Percentiles rank a stretch among this genome's conserved stretches.
Conservation (phyloP, 2,888 invertebrate species). For the Dasysyrphus tricinctus region DNA sequence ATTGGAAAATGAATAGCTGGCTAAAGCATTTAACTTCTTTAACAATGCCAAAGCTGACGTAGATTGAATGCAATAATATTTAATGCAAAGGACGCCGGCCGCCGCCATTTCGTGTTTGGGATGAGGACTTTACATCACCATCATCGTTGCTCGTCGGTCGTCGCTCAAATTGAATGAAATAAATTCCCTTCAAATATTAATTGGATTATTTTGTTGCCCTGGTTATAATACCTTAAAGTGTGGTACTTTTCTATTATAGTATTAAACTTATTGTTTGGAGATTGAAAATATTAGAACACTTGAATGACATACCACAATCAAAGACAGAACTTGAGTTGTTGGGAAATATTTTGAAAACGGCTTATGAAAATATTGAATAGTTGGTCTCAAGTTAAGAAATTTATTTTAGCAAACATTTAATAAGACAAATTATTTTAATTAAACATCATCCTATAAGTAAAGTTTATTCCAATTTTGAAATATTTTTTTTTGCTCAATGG, state of each 20-base stretch:
- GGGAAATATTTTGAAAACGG: too few species aligned
- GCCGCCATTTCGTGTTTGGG: slow-evolving; percentile 5
- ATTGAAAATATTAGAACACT: background rate
- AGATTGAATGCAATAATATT: slow-evolving; percentile 21
- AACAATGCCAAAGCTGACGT: slow-evolving; percentile 6
- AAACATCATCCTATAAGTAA: too few species aligned
- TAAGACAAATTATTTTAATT: too few species aligned
- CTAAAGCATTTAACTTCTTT: background rate
- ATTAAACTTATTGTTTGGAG: background rate
- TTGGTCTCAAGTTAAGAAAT: too few species aligned
- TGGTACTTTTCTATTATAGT: background rate
- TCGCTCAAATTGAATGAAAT: background rate
- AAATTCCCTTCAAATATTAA: slow-evolving; percentile 10
- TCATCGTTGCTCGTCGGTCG: background rate
- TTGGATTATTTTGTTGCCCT: slow-evolving; percentile 18
- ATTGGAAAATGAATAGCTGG: slow-evolving; percentile 14
- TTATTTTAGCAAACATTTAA: too few species aligned
- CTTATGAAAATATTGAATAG: too few species aligned
- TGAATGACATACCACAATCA: too few species aligned
- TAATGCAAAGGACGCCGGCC: slow-evolving; percentile 7
- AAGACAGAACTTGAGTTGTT: too few species aligned
- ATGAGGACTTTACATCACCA: background rate
- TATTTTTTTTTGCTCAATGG: too few species aligned
- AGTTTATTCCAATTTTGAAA: too few species aligned
- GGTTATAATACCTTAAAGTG: background rate